Evolutionary conservation across 2,888 invertebrate species (phyloP).

Genomic region (Parnassius apollo): DNA sequence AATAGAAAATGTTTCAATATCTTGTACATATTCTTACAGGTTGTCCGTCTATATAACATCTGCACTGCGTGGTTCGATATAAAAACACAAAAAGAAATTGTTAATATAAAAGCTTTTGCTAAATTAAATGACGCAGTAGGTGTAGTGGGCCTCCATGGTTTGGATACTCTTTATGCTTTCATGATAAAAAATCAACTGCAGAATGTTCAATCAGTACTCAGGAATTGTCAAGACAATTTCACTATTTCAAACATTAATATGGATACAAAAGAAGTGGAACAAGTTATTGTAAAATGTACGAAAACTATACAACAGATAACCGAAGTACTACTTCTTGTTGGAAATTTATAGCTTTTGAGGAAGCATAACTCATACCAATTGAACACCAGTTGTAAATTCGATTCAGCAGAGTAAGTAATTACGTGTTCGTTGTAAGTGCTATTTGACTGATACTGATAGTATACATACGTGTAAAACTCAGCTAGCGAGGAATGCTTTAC

Average conservation of each 20-base stretch:
- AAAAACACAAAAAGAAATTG: constrained; percentile 89
- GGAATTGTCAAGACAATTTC: constrained; percentile 55
- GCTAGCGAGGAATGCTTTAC: too few species aligned
- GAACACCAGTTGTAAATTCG: constrained; percentile 92
- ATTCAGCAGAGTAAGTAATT: constrained; percentile 91
- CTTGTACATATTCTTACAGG: constrained; percentile 65
- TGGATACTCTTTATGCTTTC: constrained; percentile 93
- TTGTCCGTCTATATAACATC: constrained; percentile 89
- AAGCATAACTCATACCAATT: constrained; percentile 91
- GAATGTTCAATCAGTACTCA: constrained; percentile 76
- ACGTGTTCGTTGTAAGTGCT: background rate
- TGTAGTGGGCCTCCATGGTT: constrained; percentile 92
- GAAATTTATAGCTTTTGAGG: constrained; percentile 93
- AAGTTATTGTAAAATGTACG: constrained; percentile 83
- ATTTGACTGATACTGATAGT: background rate
- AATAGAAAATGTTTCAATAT: background rate
- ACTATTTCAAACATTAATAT: constrained; percentile 45
- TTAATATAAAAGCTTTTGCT: constrained; percentile 90
- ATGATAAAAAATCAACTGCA: constrained; percentile 93
- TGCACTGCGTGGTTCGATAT: constrained; percentile 95
- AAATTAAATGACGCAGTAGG: constrained; percentile 91
- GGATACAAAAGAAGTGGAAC: constrained; percentile 85
- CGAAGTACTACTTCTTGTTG: constrained; percentile 88
- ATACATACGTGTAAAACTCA: too few species aligned
- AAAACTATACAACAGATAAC: constrained; percentile 87